phyloP scores from a whole-genome alignment of 2,113 vertebrate genomes.

The Peromyscus maniculatus region DNA sequence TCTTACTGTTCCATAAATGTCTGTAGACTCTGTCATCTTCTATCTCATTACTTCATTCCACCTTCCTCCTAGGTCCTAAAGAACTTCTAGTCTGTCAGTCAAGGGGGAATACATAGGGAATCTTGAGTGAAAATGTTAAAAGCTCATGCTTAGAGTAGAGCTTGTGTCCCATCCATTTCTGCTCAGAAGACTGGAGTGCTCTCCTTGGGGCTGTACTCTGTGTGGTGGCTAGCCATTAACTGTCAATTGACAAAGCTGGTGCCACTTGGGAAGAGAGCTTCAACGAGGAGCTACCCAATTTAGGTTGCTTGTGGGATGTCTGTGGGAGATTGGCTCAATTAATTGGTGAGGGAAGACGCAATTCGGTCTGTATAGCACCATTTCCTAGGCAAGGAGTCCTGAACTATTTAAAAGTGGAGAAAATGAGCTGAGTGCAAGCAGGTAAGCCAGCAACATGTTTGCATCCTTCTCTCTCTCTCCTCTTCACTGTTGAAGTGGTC shows the following conservation, averaged over 20 bases:
- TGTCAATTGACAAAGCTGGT: not conserved
- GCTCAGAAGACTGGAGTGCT: not conserved
- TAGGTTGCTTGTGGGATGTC: not conserved
- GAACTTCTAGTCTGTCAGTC: accelerated
- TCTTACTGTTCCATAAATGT: not conserved
- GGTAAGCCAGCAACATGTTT: not conserved
- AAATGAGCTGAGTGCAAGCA: too few relatives aligned
- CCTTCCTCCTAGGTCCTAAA: not conserved
- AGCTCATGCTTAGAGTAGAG: accelerated
- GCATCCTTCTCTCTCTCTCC: not conserved
- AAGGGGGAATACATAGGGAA: not conserved
- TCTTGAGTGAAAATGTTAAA: not conserved
- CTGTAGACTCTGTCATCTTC: not conserved
- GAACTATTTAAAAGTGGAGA: not conserved
- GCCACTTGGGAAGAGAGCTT: too few relatives aligned
- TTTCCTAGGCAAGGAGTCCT: not conserved
- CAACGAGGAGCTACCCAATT: too few relatives aligned
- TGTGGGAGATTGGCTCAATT: not conserved
- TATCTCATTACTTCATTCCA: not conserved
- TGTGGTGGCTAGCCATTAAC: not conserved
- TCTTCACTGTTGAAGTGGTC: too few relatives aligned
- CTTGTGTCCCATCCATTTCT: not conserved
- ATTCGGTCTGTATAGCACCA: too few relatives aligned
- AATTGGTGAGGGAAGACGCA: not conserved
- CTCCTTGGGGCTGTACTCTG: not conserved